Percentiles rank a stretch among this genome's conserved stretches.
These are phyloP conservation scores for Podargus strigoides DNA, from an alignment of 2,797 vertebrate species.

Conservation along the genomic window DNA sequence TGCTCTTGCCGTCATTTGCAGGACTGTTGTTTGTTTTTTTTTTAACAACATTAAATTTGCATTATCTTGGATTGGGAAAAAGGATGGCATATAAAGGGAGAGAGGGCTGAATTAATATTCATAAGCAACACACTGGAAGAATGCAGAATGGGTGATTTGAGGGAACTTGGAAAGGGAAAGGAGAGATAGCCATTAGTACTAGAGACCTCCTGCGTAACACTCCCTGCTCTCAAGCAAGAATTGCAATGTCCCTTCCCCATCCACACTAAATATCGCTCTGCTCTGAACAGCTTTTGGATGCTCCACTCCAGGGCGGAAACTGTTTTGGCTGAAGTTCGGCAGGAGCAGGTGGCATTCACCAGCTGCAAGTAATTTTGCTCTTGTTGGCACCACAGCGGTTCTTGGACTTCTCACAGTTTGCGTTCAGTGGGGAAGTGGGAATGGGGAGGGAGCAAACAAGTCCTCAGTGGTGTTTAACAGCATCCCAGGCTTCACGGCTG, in stretches of 20 bases:
- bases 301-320: conserved; percentile 25
- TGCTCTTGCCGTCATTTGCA: not conserved
- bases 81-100: not conserved
- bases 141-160: not conserved
- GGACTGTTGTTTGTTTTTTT: not conserved
- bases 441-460: not conserved
- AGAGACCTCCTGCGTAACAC: not conserved
- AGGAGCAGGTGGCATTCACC: conserved; percentile 69
- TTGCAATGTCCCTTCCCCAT: not conserved
- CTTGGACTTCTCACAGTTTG: conserved; percentile 31
- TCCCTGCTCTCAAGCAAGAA: not conserved
- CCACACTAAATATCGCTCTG: not conserved
- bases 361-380: conserved; percentile 69
- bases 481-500: not conserved
- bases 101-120: conserved; percentile 32
- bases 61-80: not conserved
- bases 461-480: not conserved
- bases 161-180: not conserved
- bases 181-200: not conserved
- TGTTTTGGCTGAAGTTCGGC: conserved; percentile 53
- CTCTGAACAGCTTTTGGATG: conserved; percentile 54
- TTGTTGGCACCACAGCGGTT: conserved; percentile 14
- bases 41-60: conserved; percentile 13
- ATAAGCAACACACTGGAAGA: conserved; percentile 1
- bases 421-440: not conserved